Percentiles rank a stretch among this genome's conserved stretches.
phyloP scores from a whole-genome alignment of 1,140 invertebrate genomes.

The Drosophila kohkoa region DNA sequence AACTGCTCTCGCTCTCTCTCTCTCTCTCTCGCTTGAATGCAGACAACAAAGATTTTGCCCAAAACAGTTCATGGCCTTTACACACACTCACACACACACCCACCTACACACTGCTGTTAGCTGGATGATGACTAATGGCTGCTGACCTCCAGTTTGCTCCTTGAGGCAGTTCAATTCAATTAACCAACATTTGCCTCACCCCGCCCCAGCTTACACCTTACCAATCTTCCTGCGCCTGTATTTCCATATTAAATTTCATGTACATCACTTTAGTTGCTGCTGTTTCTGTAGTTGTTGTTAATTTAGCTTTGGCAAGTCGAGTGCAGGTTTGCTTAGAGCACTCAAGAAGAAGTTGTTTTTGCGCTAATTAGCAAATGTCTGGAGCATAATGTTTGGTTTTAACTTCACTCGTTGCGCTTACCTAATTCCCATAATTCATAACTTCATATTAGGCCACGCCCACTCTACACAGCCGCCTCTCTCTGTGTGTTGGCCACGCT shows the following conservation, averaged over 20 bases:
- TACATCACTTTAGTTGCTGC: slow-evolving; percentile 19
- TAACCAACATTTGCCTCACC: slow-evolving; percentile 43
- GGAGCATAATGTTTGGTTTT: slow-evolving; percentile 28
- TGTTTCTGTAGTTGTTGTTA: slow-evolving; percentile 13
- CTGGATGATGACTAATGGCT: slow-evolving; percentile 50
- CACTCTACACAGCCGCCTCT: not conserved
- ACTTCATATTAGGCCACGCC: slow-evolving; percentile 26
- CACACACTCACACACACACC: not conserved
- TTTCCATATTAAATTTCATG: slow-evolving; percentile 28
- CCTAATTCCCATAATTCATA: slow-evolving; percentile 32
- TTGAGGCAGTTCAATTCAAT: slow-evolving; percentile 67
- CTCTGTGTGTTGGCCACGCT: slow-evolving; percentile 33
- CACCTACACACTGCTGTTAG: not conserved
- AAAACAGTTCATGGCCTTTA: slow-evolving; percentile 12
- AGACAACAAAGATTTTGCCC: slow-evolving; percentile 1
- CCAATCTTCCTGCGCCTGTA: not conserved
- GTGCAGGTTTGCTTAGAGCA: slow-evolving; percentile 7
- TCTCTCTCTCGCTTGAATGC: not conserved
- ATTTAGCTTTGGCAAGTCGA: slow-evolving; percentile 25
- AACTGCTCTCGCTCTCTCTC: not conserved
- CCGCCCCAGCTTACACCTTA: not conserved
- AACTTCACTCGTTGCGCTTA: slow-evolving; percentile 11
- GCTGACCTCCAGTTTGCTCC: slow-evolving; percentile 42
- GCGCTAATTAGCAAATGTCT: slow-evolving; percentile 58
- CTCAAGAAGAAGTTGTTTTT: slow-evolving; percentile 34